Conservation (phyloP, 2,888 invertebrate genomes). For the Galerucella pusilla region DNA sequence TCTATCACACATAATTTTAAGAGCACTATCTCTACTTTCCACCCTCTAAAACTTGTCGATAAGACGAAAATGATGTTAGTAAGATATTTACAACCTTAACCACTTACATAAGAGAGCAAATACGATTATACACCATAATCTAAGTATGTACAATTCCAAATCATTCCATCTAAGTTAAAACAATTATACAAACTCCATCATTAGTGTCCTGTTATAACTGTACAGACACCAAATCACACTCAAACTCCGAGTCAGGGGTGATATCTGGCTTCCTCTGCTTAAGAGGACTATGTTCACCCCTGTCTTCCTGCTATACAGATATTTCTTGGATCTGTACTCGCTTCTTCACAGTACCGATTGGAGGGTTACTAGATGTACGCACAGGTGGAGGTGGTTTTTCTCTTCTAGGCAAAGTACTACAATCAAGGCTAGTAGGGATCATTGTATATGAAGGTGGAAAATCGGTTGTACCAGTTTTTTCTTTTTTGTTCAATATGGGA, state of each 20-base stretch:
- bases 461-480: slow-evolving; percentile 53
- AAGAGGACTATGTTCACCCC: slow-evolving; percentile 45
- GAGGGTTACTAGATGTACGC: slow-evolving; percentile 63
- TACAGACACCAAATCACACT: slow-evolving; percentile 62
- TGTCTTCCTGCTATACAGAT: slow-evolving; percentile 72
- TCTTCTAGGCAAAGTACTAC: slow-evolving; percentile 51
- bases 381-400: slow-evolving; percentile 63
- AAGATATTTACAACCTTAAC: background rate
- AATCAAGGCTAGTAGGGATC: slow-evolving; percentile 62
- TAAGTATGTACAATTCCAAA: slow-evolving; percentile 28
- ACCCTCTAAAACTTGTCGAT: no score
- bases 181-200: slow-evolving; percentile 54
- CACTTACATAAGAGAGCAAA: background rate
- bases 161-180: slow-evolving; percentile 39
- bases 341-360: slow-evolving; percentile 74
- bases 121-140: slow-evolving; percentile 17
- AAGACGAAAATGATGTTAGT: background rate
- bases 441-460: slow-evolving; percentile 69
- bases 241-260: slow-evolving; percentile 56
- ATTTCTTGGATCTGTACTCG: slow-evolving; percentile 85
- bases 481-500: slow-evolving; percentile 57
- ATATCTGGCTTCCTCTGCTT: slow-evolving; percentile 51
- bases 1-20: no score
- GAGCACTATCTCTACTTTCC: no score
- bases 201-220: slow-evolving; percentile 59